These are phyloP conservation scores for Taeniopygia guttata DNA, from an alignment of 2,797 vertebrate species.

Conservation along the genomic window DNA sequence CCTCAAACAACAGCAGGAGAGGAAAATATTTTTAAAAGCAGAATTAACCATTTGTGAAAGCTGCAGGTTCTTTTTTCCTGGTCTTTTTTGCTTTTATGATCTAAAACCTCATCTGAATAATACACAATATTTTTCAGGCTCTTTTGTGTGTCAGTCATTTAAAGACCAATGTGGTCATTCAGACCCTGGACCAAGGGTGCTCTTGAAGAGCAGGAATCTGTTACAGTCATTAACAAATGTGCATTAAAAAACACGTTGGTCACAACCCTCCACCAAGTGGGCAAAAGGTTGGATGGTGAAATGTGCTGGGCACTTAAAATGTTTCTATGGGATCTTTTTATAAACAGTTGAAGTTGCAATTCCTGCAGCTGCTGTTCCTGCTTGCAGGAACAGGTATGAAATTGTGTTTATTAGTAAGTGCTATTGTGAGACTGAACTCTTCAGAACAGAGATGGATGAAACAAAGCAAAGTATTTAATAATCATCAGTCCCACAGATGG, in stretches of 20 bases:
- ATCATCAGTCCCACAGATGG: neutral
- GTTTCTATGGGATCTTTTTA: neutral
- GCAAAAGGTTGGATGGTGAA: neutral
- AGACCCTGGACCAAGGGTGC: too few species aligned
- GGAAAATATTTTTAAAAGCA: neutral
- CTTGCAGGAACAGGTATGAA: neutral
- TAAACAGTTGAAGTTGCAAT: neutral
- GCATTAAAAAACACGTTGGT: neutral
- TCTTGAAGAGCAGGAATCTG: neutral
- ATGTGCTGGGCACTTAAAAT: neutral
- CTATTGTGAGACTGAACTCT: neutral
- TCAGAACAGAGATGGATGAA: neutral
- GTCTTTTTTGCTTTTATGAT: neutral
- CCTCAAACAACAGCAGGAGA: constrained; percentile 12
- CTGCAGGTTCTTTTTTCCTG: neutral
- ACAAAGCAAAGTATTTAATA: neutral
- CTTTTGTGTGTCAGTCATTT: neutral
- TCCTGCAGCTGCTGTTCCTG: neutral
- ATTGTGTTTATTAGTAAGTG: neutral
- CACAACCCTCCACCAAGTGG: neutral
- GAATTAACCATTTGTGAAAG: neutral
- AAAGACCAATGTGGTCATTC: neutral
- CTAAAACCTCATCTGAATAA: neutral
- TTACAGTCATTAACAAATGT: neutral
- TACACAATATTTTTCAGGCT: neutral